Conservation (phyloP, 2,888 invertebrate genomes). For the Ormyrus pomaceus region DNA sequence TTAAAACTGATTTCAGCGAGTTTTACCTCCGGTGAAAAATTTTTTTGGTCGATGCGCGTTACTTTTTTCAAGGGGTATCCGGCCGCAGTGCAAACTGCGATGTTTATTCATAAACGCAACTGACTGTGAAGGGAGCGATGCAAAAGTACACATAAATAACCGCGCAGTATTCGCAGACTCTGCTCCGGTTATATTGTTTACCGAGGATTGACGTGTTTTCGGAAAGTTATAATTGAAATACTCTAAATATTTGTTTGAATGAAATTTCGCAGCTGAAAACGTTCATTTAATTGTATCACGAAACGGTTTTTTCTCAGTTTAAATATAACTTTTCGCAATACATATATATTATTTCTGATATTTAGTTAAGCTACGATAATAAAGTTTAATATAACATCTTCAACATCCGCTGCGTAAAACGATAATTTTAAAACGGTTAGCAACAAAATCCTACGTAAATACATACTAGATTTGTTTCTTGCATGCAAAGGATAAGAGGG, state of each 20-base stretch:
- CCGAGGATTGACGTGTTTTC: background rate
- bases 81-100: background rate
- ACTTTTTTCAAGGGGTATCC: background rate
- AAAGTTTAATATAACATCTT: no score
- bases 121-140: background rate
- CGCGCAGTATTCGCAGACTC: constrained; percentile 9
- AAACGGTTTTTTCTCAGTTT: no score
- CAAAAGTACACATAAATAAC: constrained; percentile 14
- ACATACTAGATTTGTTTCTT: no score
- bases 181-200: constrained; percentile 7
- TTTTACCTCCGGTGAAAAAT: background rate
- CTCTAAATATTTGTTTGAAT: background rate
- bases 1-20: constrained; percentile 14
- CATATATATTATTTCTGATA: background rate
- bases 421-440: no score
- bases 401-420: no score
- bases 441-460: no score
- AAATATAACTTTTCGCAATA: no score
- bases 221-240: background rate
- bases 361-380: background rate
- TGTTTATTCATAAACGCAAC: constrained; percentile 36
- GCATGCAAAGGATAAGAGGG: background rate
- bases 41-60: background rate
- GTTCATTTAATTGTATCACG: no score
- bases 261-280: background rate